These are phyloP conservation scores for Drosophila emarginata DNA, from an alignment of 2,888 invertebrate genomes.

Conservation along the genomic window DNA sequence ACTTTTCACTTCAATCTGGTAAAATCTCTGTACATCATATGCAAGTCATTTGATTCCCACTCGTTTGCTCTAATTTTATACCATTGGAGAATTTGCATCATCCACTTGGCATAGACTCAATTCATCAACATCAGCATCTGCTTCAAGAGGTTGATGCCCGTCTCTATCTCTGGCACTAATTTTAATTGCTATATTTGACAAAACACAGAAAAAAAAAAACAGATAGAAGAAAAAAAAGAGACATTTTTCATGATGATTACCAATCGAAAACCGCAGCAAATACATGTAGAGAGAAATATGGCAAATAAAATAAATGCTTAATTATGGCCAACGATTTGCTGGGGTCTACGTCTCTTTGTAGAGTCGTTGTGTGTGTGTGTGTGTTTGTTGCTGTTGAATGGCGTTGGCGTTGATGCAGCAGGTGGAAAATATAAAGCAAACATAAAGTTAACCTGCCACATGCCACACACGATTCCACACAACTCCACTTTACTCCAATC, in stretches of 20 bases:
- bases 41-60: constrained; percentile 13
- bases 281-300: constrained; percentile 59
- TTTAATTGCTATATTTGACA: constrained; percentile 68
- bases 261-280: constrained; percentile 53
- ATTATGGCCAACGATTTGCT: constrained; percentile 60
- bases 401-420: constrained; percentile 64
- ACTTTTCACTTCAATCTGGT: neutral
- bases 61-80: constrained; percentile 23
- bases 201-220: constrained; percentile 19
- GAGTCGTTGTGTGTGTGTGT: neutral
- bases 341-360: constrained; percentile 34
- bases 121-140: constrained; percentile 5
- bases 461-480: constrained; percentile 25
- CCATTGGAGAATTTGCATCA: constrained; percentile 10
- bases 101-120: constrained; percentile 35
- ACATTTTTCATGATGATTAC: constrained; percentile 64
- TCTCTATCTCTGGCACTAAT: constrained; percentile 22
- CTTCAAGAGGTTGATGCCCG: neutral
- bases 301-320: constrained; percentile 79
- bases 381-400: constrained; percentile 23
- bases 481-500: neutral
- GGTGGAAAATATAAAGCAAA: constrained; percentile 69
- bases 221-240: constrained; percentile 32
- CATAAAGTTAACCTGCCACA: constrained; percentile 71
- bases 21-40: constrained; percentile 10